These are phyloP conservation scores for Zygothrica quintamaculata DNA, from an alignment of 2,888 invertebrate species.

Conservation along the genomic window DNA sequence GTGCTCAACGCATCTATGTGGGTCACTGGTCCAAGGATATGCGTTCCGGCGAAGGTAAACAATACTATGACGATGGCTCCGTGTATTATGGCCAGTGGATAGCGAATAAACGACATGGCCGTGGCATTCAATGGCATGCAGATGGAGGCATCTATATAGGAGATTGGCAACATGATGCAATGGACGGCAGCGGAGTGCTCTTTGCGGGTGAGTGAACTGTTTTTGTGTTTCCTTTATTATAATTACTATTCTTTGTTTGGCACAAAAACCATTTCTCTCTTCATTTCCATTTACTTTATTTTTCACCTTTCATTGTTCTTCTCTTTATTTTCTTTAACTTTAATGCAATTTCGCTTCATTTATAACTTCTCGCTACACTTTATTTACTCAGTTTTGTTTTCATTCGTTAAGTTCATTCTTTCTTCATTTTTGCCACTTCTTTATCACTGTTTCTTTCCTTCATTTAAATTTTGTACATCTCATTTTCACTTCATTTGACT, in stretches of 20 bases:
- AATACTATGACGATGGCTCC: slow-evolving; percentile 76
- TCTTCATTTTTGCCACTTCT: too few relatives aligned
- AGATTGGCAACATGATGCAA: slow-evolving; percentile 81
- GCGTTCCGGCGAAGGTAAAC: slow-evolving; percentile 83
- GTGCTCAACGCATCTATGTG: slow-evolving; percentile 74
- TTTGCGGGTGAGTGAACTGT: slow-evolving; percentile 64
- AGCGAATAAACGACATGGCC: slow-evolving; percentile 73
- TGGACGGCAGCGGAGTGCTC: slow-evolving; percentile 81
- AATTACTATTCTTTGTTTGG: too few relatives aligned
- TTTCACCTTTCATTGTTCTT: neutral
- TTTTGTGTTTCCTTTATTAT: neutral
- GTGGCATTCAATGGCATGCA: slow-evolving; percentile 82
- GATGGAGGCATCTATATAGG: slow-evolving; percentile 82
- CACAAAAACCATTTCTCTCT: too few relatives aligned
- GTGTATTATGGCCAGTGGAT: slow-evolving; percentile 82
- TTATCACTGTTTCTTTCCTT: too few relatives aligned
- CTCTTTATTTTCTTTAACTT: neutral
- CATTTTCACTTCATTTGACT: too few relatives aligned
- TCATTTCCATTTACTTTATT: too few relatives aligned
- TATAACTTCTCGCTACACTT: neutral
- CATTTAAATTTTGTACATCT: too few relatives aligned
- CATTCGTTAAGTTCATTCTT: slow-evolving; percentile 2
- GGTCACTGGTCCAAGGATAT: slow-evolving; percentile 79
- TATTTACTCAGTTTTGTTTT: neutral
- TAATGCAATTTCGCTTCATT: neutral